phyloP scores from a whole-genome alignment of 2,888 invertebrate species.

The Eugnorisma glareosa region DNA sequence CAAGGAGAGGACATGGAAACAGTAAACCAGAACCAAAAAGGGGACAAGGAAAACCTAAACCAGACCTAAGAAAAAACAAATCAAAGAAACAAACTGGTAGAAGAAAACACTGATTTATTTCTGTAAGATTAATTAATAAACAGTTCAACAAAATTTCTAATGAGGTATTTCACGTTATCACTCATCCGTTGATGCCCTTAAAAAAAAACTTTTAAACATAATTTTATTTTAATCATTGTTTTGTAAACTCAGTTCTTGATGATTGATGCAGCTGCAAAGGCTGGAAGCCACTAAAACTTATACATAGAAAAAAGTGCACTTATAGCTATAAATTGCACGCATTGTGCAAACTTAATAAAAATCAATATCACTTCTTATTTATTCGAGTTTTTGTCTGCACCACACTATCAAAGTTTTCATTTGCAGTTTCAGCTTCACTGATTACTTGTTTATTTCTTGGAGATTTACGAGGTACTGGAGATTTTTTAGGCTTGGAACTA shows the following conservation, averaged over 20 bases:
- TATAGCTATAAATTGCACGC: neutral
- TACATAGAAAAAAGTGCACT: conserved; percentile 14
- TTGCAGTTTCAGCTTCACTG: conserved; percentile 26
- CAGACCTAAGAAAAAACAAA: conserved; percentile 81
- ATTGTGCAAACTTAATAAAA: conserved; percentile 29
- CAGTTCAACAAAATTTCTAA: conserved; percentile 43
- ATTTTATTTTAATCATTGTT: neutral
- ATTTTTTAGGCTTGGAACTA: conserved; percentile 54
- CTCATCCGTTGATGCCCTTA: neutral
- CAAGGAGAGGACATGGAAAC: conserved; percentile 74
- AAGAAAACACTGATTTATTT: conserved; percentile 80
- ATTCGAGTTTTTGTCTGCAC: conserved; percentile 48
- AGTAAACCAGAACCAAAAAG: conserved; percentile 72
- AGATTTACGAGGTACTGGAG: conserved; percentile 68
- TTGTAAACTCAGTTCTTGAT: conserved; percentile 2
- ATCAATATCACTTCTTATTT: conserved; percentile 41
- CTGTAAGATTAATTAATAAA: conserved; percentile 39
- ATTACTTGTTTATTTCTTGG: conserved; percentile 64
- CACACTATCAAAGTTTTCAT: conserved; percentile 30
- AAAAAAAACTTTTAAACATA: neutral
- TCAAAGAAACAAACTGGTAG: conserved; percentile 83
- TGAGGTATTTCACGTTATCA: conserved; percentile 55
- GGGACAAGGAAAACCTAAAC: conserved; percentile 67
- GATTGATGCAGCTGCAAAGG: neutral
- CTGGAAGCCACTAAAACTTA: neutral